Evolutionary conservation across 2,888 invertebrate genomes (phyloP).

Genomic region (Microctonus aethiopoides): DNA sequence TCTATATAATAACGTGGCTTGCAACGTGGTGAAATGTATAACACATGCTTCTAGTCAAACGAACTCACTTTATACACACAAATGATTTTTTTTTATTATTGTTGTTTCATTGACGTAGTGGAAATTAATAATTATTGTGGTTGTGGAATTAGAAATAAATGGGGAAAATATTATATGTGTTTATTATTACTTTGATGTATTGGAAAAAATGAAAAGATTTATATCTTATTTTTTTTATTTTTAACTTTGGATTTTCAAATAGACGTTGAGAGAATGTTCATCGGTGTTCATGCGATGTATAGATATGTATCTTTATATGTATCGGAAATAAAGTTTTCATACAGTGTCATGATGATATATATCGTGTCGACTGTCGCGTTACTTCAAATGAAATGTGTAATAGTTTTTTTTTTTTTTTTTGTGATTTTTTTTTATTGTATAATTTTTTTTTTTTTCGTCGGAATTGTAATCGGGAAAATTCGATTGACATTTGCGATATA

Average conservation of each 20-base stretch:
- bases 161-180: too few species aligned
- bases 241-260: too few species aligned
- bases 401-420: slow-evolving; percentile 15
- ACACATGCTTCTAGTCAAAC: not conserved
- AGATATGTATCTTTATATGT: not conserved
- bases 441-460: not conserved
- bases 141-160: too few species aligned
- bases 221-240: too few species aligned
- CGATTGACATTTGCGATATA: slow-evolving; percentile 4
- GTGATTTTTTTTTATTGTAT: too few species aligned
- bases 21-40: not conserved
- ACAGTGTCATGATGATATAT: not conserved
- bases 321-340: slow-evolving; percentile 31
- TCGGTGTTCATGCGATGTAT: not conserved
- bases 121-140: too few species aligned
- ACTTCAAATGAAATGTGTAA: slow-evolving; percentile 32
- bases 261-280: not conserved
- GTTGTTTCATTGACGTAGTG: too few species aligned
- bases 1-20: not conserved
- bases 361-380: not conserved
- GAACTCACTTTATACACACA: not conserved
- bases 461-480: slow-evolving; percentile 12
- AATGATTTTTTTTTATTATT: too few species aligned
- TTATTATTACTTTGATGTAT: too few species aligned
- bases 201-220: too few species aligned